Evolutionary conservation across 2,888 invertebrate genomes (phyloP).

Genomic region (Dynastes grantii): DNA sequence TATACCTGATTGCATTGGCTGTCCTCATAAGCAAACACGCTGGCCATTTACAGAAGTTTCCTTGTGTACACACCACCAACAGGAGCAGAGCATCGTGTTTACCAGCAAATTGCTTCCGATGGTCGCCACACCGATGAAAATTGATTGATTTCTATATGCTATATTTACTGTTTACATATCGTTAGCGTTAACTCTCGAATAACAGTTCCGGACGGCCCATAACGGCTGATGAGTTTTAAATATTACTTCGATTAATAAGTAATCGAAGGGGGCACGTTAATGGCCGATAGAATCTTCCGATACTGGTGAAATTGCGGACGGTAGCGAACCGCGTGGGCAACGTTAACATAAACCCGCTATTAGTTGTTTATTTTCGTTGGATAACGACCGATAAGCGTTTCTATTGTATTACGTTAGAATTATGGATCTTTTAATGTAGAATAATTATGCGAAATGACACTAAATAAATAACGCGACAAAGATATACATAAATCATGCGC

Average conservation of each 20-base stretch:
- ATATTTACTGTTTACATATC: conserved; percentile 9
- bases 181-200: conserved; percentile 20
- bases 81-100: conserved; percentile 19
- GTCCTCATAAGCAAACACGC: conserved; percentile 14
- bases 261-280: neutral
- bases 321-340: too few species aligned
- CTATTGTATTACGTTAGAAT: too few species aligned
- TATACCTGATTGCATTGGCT: neutral
- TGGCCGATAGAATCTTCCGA: too few species aligned
- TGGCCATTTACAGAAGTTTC: conserved; percentile 20
- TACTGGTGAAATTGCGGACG: too few species aligned
- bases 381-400: too few species aligned
- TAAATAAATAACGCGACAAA: too few species aligned
- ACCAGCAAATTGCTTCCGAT: conserved; percentile 23
- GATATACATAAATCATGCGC: too few species aligned
- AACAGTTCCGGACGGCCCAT: neutral
- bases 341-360: too few species aligned
- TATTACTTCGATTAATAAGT: conserved; percentile 23
- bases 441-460: too few species aligned
- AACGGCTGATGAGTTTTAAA: conserved; percentile 10
- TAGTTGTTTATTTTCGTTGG: too few species aligned
- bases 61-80: conserved; percentile 17
- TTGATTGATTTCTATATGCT: conserved; percentile 27
- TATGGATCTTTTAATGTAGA: too few species aligned
- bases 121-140: conserved; percentile 13